Percentiles rank a stretch among this genome's conserved stretches.
Conservation (phyloP, 1,140 invertebrate genomes). For the Thalassaphorura encarpata region DNA sequence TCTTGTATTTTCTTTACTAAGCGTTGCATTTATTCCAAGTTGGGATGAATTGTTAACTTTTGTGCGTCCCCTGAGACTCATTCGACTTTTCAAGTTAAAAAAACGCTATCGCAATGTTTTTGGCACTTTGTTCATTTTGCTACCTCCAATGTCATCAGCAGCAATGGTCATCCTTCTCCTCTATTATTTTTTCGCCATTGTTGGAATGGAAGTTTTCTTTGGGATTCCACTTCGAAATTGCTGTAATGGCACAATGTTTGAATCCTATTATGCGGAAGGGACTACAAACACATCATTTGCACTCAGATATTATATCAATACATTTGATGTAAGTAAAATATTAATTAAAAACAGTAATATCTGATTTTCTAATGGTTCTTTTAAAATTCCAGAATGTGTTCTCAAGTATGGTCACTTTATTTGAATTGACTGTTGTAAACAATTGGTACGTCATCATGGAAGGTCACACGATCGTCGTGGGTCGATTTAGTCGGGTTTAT, state of each 20-base stretch:
- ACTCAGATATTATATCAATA: slow-evolving; percentile 57
- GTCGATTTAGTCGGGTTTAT: slow-evolving; percentile 58
- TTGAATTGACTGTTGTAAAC: slow-evolving; percentile 83
- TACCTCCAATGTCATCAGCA: slow-evolving; percentile 42
- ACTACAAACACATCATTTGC: slow-evolving; percentile 51
- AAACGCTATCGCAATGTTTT: slow-evolving; percentile 80
- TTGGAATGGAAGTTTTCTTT: slow-evolving; percentile 84
- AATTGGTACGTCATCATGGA: slow-evolving; percentile 87
- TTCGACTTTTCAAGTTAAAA: slow-evolving; percentile 68
- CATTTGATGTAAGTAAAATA: slow-evolving; percentile 17
- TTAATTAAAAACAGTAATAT: not conserved
- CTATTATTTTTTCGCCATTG: slow-evolving; percentile 84
- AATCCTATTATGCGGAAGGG: slow-evolving; percentile 68
- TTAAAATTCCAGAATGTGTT: slow-evolving; percentile 48
- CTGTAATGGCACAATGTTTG: slow-evolving; percentile 71
- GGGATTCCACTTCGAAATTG: slow-evolving; percentile 78
- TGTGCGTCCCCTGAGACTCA: slow-evolving; percentile 50
- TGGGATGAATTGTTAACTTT: slow-evolving; percentile 34
- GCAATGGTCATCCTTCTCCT: slow-evolving; percentile 67
- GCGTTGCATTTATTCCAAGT: slow-evolving; percentile 13
- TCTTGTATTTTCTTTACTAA: slow-evolving; percentile 18
- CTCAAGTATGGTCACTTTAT: slow-evolving; percentile 67
- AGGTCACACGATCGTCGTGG: slow-evolving; percentile 60
- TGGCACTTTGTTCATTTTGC: slow-evolving; percentile 65
- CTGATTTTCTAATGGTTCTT: slow-evolving; percentile 3